Base-by-base conservation (phyloP, 2,888 invertebrate genomes). In the Melanargia galathea region DNA sequence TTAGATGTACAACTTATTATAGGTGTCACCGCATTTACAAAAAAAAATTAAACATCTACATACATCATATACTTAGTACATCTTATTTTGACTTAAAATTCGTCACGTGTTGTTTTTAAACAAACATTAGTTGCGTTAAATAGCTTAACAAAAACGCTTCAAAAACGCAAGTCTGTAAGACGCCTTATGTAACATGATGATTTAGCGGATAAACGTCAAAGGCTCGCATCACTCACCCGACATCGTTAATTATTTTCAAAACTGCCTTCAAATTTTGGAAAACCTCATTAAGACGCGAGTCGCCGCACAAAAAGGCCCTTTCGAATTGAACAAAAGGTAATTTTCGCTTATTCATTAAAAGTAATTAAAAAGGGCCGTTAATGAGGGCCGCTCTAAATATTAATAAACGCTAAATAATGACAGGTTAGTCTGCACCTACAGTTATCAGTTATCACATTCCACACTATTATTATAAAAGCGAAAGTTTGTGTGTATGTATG, bases 321-420 rank as follows among this genome's bases (percentile, higher is more conserved):
- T 75, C 72, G 73, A 83, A 83, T 86, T 82, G 83, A 80, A 87
- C 86, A 87, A 86, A 86, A 87, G 87, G 84, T 86, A 87, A 90
- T 90, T 89, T 90, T 89, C 86, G 89, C 89, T 87, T 89, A 89
- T 87, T 90, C 90, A 90, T 87, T 90, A 86, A 81, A 83, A 75
- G 86, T 87, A 84, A 89, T 90, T 90, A 89, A 87, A 83, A 82
- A 77, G 77, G 67, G 63, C 77, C 71, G 76, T 80, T 86, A 84
- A 87, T 86, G 84, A 83, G 77, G 82, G 74, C n/a, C 64, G 74
- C 78, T 75, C 73, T 72, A 72, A 80, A 82, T 43, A 86, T 86
- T 83, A 81, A 84, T 83, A 83, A 48, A 77, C 76, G 75, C 75
- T 74, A 75, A 79, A 77, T 81, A 81, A 77, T 72, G 74, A 69